Base-by-base conservation (phyloP, 2,797 vertebrate species). In the Oceanodroma leucorhoa region DNA sequence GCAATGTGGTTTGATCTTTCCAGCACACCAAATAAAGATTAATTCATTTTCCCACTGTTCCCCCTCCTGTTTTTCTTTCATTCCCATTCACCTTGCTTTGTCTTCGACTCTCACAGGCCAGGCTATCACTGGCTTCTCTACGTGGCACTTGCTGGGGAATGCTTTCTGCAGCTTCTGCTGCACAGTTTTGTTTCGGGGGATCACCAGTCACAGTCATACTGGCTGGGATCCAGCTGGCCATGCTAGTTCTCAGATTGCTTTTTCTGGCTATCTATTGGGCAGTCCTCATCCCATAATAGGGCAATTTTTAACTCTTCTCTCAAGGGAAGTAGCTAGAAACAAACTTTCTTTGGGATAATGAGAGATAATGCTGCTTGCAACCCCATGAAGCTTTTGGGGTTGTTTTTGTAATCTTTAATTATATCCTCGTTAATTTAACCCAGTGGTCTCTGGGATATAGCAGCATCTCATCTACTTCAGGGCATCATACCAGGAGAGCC, bases 271-370 rank as follows among this genome's bases (percentile, higher is more conserved):
- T 38, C 54, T 38, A 2, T 19, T 83, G 24, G 38, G 32, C 41
- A 75, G 55, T 11, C 45, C 48, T 83, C 62, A 71, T 83, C 29
- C 75, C 75, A 48, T 50, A 94, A 70, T 11, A 83, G 41, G 60
- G 24, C 46, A 81, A 85, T 32, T 95, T 91, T 94, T 27, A 92
- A 92, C 57, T 87, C 64, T 75, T 85, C 62, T 81, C 85, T 95
- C 83, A 87, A 90, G 88, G 80, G 93, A 93, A 80, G 27, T 30
- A 54, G 27, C 0, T 0, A 90, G 62, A 79, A 93, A 91, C 34
- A 90, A 90, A 91, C 61, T 85, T 85, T 67, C 17, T 86, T 83
- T 41, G 66, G 60, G 30, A 65, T 75, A 78, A 69, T 8, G 23
- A 69, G 21, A 53, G 14, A 84, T 15, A 92, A 87, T 9, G 14